A percentile compares a stretch with the other conserved stretches of the same genome.
Conservation (phyloP, 2,888 invertebrate genomes). For the Plagodis dolabraria region DNA sequence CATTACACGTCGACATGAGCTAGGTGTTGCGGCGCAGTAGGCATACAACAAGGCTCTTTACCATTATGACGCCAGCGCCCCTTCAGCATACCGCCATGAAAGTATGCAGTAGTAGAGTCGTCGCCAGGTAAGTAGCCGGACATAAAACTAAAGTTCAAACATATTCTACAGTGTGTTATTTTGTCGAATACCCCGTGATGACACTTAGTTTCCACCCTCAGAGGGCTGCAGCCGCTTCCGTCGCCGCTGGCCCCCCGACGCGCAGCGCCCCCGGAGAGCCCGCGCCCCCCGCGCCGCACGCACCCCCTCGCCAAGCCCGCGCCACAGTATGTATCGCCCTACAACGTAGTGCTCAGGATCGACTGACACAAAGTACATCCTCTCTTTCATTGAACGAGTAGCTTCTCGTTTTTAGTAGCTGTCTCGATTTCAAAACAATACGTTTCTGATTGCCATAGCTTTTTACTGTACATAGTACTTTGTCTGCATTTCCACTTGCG, state of each 20-base stretch:
- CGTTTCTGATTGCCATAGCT: no score
- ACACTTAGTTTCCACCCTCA: slow-evolving; percentile 35
- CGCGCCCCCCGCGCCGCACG: slow-evolving; percentile 65
- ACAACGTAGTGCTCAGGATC: slow-evolving; percentile 37
- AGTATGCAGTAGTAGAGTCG: no score
- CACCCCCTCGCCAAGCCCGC: slow-evolving; percentile 64
- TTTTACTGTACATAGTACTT: no score
- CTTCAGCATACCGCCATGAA: no score
- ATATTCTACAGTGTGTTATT: no score
- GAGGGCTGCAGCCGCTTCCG: slow-evolving; percentile 64
- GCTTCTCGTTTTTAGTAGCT: neutral
- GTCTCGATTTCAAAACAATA: neutral
- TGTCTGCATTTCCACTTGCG: no score
- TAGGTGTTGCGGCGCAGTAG: no score
- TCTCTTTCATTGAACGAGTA: neutral
- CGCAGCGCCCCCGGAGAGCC: slow-evolving; percentile 66
- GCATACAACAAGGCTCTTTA: no score
- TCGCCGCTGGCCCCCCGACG: slow-evolving; percentile 61
- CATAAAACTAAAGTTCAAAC: no score
- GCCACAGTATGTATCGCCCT: slow-evolving; percentile 69
- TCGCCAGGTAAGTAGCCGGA: no score
- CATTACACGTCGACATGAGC: no score
- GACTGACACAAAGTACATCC: slow-evolving; percentile 25
- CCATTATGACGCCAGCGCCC: no score
- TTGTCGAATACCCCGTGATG: neutral